These are phyloP conservation scores for Oenanthe oenanthe DNA, from an alignment of 2,113 vertebrate species.

Conservation along the genomic window DNA sequence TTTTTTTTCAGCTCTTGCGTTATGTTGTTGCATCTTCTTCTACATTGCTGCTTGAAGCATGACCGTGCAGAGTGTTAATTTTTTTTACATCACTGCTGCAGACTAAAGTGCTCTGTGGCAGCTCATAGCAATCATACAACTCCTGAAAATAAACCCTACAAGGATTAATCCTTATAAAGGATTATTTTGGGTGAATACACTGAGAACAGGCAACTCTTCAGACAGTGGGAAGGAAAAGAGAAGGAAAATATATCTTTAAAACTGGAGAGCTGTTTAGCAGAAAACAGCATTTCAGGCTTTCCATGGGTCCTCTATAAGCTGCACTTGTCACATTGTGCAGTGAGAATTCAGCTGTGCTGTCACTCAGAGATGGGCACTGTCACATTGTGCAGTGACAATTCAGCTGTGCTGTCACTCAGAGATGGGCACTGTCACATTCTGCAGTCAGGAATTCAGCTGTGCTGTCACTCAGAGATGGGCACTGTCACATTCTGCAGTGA, in stretches of 20 bases:
- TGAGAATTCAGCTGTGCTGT: neutral
- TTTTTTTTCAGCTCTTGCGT: neutral
- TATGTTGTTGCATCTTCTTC: neutral
- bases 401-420: neutral
- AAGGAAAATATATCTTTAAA: neutral
- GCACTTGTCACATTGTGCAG: neutral
- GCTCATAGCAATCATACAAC: neutral
- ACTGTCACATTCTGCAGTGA: neutral
- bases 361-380: neutral
- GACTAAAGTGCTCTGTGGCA: neutral
- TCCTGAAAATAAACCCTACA: neutral
- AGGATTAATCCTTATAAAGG: neutral
- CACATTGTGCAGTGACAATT: neutral
- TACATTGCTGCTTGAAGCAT: neutral
- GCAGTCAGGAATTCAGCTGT: neutral
- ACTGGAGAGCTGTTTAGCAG: neutral
- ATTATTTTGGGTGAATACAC: neutral
- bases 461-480: neutral
- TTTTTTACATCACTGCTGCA: neutral
- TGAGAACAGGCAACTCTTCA: neutral
- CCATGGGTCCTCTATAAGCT: neutral
- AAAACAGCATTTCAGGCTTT: neutral
- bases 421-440: neutral
- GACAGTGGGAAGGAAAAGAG: neutral
- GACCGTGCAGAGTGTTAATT: neutral